Base-by-base conservation (phyloP, 2,888 invertebrate genomes). In the Chrysodeixis includens region DNA sequence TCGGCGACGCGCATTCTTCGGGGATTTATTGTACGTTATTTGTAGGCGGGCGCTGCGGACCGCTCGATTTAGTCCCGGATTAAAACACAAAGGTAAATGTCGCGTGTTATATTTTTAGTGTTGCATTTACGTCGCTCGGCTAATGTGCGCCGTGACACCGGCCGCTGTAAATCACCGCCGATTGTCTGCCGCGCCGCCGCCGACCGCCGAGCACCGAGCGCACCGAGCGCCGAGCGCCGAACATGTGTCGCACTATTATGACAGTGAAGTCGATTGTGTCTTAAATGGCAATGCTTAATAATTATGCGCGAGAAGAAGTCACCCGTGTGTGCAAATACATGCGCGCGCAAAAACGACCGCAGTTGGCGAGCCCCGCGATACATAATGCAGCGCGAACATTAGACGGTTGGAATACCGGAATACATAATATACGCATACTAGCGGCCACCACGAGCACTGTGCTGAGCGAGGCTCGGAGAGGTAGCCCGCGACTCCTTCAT, bases 81-180 rank as follows among this genome's bases (percentile, higher is more conserved):
- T 84, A 79, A 84, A 86, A 84, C 79, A 90, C 91, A 90, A 91
- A 90, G 90, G 89, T 90, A 90, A 90, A 90, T 90, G 90, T 89
- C 89, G 88, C 81, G 71, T 40, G 74, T 74, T 66, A 77, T 89
- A 89, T 89, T 84, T 86, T 85, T 88, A 87, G 88, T 79, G 65
- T 79, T 79, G 80, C 83, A 72, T 76, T 78, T 73, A 78, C 79
- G 78, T 75, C 76, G 78, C 76, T 70, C 76, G 75, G 84, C 76
- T 85, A 82, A 83, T 83, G 85, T 80, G 76, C 78, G 79, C 83
- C 76, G 76, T 66, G 72, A 76, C 82, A 62, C 74, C 79, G 74
- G 67, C 62, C 64, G 77, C 79, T 40, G 69, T 79, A 78, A 75
- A 75, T 81, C 84, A 75, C 72, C 74, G 59, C 71, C 78, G 79